Evolutionary conservation across 2,888 invertebrate genomes (phyloP).

Genomic region (Pherbina coryleti): DNA sequence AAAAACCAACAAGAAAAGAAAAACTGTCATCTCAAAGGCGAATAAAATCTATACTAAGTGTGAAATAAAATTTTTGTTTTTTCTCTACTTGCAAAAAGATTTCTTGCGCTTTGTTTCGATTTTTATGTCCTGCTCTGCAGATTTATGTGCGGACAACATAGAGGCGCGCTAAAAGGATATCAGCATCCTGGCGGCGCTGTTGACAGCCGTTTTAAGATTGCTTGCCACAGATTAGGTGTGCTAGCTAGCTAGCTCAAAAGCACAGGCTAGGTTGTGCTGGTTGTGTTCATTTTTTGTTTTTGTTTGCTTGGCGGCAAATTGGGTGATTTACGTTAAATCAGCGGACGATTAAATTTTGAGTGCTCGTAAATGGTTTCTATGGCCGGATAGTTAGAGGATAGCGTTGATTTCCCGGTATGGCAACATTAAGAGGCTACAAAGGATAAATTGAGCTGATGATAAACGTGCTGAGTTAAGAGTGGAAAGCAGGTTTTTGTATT

Average conservation of each 20-base stretch:
- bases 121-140: conserved; percentile 48
- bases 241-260: conserved; percentile 37
- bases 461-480: neutral
- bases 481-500: neutral
- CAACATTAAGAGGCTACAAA: neutral
- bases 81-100: neutral
- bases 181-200: conserved; percentile 40
- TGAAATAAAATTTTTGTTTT: neutral
- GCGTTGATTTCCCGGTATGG: neutral
- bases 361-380: neutral
- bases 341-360: conserved; percentile 31
- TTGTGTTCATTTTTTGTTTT: neutral
- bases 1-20: no score
- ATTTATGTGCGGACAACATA: conserved; percentile 47
- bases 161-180: neutral
- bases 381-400: neutral
- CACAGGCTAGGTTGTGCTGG: neutral
- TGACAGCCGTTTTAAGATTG: conserved; percentile 64
- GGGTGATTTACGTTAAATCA: conserved; percentile 61
- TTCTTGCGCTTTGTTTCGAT: conserved; percentile 21
- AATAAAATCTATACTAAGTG: neutral
- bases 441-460: conserved; percentile 13
- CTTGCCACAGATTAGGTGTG: conserved; percentile 58
- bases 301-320: conserved; percentile 58
- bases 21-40: conserved; percentile 6